A percentile compares a stretch with the other conserved stretches of the same genome.
phyloP scores from a whole-genome alignment of 2,113 vertebrate genomes.

The Percopsis transmontana region DNA sequence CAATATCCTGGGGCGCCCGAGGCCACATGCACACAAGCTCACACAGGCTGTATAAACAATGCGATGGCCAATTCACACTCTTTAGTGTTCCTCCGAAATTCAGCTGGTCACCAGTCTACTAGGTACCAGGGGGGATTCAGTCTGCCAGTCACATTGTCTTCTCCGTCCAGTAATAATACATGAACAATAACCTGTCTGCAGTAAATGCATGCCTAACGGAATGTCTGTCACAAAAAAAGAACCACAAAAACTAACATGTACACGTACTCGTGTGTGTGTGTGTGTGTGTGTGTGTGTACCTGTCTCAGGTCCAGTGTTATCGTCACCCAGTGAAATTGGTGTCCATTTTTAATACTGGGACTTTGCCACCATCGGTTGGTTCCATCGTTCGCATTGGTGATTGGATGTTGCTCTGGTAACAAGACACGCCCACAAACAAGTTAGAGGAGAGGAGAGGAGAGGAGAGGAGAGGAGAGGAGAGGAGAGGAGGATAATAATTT shows the following conservation, averaged over 20 bases:
- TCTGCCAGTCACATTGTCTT: no score
- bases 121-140: no score
- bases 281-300: conserved; percentile 66
- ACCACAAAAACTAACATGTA: no score
- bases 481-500: neutral
- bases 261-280: conserved; percentile 5
- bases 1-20: neutral
- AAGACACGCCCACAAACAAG: neutral
- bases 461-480: neutral
- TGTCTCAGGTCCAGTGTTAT: conserved; percentile 93
- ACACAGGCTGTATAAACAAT: neutral
- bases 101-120: no score
- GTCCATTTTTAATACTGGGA: conserved; percentile 96
- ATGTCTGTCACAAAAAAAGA: neutral
- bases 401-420: conserved; percentile 87
- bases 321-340: conserved; percentile 92
- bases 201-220: neutral
- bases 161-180: no score
- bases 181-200: no score
- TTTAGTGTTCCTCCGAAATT: no score
- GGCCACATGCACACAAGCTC: conserved; percentile 3
- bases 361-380: conserved; percentile 99
- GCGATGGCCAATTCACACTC: neutral
- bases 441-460: neutral
- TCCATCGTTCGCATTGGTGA: conserved; percentile 90